phyloP scores from a whole-genome alignment of 2,888 invertebrate species.

The Patella ulyssiponensis region DNA sequence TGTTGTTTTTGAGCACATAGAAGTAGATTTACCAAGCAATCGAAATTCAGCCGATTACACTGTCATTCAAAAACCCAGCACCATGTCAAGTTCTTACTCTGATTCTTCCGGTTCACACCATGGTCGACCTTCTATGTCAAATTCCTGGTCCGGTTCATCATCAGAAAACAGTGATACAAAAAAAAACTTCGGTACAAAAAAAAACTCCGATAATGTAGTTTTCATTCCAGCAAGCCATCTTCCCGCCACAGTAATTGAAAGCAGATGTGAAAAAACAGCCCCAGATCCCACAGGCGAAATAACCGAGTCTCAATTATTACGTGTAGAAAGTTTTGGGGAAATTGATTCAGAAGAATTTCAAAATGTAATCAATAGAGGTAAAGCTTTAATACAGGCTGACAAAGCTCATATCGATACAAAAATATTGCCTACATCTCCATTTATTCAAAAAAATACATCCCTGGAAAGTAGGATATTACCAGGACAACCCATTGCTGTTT shows the following conservation, averaged over 20 bases:
- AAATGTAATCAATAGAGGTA: slow-evolving; percentile 57
- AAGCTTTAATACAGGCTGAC: slow-evolving; percentile 37
- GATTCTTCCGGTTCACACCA: neutral
- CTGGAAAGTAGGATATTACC: neutral
- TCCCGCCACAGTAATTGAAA: slow-evolving; percentile 8
- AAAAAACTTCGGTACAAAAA: neutral
- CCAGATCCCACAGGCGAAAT: slow-evolving; percentile 35
- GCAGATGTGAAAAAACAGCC: slow-evolving; percentile 22
- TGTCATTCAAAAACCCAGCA: neutral
- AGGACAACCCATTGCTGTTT: slow-evolving; percentile 29
- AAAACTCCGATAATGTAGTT: neutral
- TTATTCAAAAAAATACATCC: neutral
- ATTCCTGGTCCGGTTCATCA: neutral
- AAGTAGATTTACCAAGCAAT: neutral
- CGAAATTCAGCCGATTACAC: too few species aligned
- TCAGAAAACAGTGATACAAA: too few species aligned
- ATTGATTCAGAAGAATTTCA: slow-evolving; percentile 49
- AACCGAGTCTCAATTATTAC: slow-evolving; percentile 42
- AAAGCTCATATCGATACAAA: neutral
- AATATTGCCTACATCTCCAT: neutral
- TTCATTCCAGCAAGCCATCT: neutral
- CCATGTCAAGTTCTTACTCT: neutral
- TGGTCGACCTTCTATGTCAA: neutral
- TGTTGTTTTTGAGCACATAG: neutral
- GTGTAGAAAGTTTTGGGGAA: slow-evolving; percentile 28